Evolutionary conservation across 2,888 invertebrate species (phyloP), one percentile per base, ranked within the genome.

Genomic region (Panopea generosa): DNA sequence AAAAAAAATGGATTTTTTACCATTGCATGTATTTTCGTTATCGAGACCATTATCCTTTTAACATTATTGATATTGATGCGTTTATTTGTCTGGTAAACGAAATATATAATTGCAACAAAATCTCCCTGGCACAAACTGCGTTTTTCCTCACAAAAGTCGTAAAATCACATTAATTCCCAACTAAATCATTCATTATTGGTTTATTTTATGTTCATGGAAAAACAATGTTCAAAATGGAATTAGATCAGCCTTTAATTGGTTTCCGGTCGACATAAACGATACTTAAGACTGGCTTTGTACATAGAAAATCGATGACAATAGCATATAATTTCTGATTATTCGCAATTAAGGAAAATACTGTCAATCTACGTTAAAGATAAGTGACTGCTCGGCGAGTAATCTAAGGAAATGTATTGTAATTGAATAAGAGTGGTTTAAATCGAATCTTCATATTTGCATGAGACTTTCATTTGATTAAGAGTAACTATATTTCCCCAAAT

Each of bases 361-460:
- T 65, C 61, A 65, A 55, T 50, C 65, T 61, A 68, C 68, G 72
- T 77, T 73, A 68, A 47, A 40, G 52, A 68, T 69, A 72, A 73
- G 77, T 73, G 77, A 77, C 72, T 67, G 66, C 55, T 53, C 40
- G 69, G 60, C 49, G 50, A 65, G 65, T 61, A 55, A 68, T 63
- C 45, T 52, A 24, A 56, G 60, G 59, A 56, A 69, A 72, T 69
- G 53, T 56, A 53, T 45, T 40, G 38, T 77, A 77, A 77, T 77
- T 77, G 65, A 67, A 72, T 73, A 77, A 73, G 60, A 60, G 56
- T 69, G 69, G 61, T 68, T 77, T 67, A 57, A 67, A 77, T 77
- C 66, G 69, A 72, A 72, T 80, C 72, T 76, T 76, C 68, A 55
- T 76, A 76, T 80, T 80, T 76, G 79, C 62, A 66, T 68, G 66